Conservation (phyloP, 2,113 vertebrate species). For the Lota lota region DNA sequence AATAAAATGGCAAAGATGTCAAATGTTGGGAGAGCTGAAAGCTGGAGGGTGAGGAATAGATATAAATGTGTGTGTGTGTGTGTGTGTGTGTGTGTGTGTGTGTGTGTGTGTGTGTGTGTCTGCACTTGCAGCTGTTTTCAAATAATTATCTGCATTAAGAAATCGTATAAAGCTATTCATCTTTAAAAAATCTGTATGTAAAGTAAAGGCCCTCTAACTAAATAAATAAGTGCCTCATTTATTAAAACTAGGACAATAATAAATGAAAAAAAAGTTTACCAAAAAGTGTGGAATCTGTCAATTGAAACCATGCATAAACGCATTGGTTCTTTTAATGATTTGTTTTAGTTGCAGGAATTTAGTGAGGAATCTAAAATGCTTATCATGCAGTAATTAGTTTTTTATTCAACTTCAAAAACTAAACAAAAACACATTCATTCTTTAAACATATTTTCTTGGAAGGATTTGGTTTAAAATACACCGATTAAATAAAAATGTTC, state of each 20-base stretch:
- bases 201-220: background rate
- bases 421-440: background rate
- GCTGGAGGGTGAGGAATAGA: too few species aligned
- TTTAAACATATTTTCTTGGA: too few species aligned
- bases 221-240: background rate
- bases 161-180: background rate
- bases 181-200: background rate
- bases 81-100: constrained; percentile 2
- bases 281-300: background rate
- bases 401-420: too few species aligned
- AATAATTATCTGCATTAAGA: too few species aligned
- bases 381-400: too few species aligned
- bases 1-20: too few species aligned
- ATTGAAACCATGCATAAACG: too few species aligned
- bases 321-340: too few species aligned
- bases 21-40: too few species aligned
- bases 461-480: background rate
- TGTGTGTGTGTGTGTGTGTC: constrained; percentile 1
- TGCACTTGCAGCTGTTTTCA: background rate
- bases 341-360: too few species aligned
- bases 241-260: background rate
- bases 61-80: background rate
- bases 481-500: background rate
- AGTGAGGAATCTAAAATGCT: too few species aligned
- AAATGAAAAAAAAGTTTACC: background rate